A percentile compares a stretch with the other conserved stretches of the same genome.
phyloP scores from a whole-genome alignment of 2,113 vertebrate species.

The Pontoporia blainvillei region DNA sequence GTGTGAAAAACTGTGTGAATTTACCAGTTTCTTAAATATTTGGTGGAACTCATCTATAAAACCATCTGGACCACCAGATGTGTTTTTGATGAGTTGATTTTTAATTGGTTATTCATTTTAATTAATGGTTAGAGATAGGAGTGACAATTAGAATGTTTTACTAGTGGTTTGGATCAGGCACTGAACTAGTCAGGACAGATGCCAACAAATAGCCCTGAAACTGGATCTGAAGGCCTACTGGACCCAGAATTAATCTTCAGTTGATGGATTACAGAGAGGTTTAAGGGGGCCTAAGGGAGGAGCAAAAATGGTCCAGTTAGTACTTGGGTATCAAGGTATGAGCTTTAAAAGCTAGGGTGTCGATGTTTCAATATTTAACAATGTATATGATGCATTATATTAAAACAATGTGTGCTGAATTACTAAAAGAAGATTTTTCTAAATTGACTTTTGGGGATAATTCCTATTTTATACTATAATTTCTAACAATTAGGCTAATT shows the following conservation, averaged over 20 bases:
- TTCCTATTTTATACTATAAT: background rate
- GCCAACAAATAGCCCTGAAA: background rate
- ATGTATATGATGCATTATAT: background rate
- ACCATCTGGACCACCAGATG: background rate
- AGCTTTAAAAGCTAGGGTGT: background rate
- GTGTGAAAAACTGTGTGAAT: background rate
- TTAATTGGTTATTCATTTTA: background rate
- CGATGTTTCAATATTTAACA: background rate
- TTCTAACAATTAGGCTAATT: background rate
- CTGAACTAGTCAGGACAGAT: background rate
- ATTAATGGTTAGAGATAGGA: background rate
- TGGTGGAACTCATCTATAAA: background rate
- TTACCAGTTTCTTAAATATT: background rate
- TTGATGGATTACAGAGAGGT: background rate
- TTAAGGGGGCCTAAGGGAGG: background rate
- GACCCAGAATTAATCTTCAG: background rate
- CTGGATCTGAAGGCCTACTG: background rate
- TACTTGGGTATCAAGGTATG: background rate
- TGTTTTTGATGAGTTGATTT: background rate
- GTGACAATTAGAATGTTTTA: background rate
- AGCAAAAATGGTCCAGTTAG: fast-evolving
- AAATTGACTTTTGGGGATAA: background rate
- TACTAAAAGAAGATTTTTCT: background rate
- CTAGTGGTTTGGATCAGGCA: background rate
- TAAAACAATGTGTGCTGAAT: background rate